Base-by-base conservation (phyloP, 2,113 vertebrate genomes). In the Corythornis madagascariensis region DNA sequence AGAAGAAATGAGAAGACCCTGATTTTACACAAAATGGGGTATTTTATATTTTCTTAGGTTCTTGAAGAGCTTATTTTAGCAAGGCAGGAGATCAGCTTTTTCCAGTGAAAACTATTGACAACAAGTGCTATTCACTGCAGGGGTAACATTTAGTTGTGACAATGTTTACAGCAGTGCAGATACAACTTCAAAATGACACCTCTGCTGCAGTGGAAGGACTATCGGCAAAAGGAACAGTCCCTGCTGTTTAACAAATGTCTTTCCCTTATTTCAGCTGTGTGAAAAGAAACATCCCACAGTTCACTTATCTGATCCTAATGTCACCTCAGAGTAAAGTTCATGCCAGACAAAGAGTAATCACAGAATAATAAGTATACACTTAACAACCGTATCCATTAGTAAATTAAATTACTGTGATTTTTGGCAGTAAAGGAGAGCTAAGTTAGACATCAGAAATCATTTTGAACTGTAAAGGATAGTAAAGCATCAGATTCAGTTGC, bases 401-500 rank as follows among this genome's bases (percentile, higher is more conserved):
- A 94, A 94, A 96, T 94, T 88, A 93, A 92, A 81, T 94, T 94
- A 81, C 86, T 5, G 4, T 83, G 85, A 94, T 90, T 96, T 95
- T 93, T 95, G 94, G 90, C 92, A 95, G 87, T 79, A 88, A 88
- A 24, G 31, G 43, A 92, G 48, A 90, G 79, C 29, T 66, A 86
- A 79, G 75, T 94, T 94, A 92, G 88, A 71, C 69, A 86, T 89
- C 52, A 94, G 85, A 86, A 91, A 88, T 80, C 0, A 86, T 83
- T 88, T 29, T 91, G 38, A 85, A 80, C 56, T 52, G 17, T 60
- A 91, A 50, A 80, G 52, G 40, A 94, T 42, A 89, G 64, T 52
- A 92, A 92, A 95, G 75, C 78, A 91, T 91, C 59, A 89, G 82
- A 80, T 88, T 83, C 63, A 74, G 59, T 88, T 95, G 85, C 82